A percentile compares a stretch with the other conserved stretches of the same genome.
phyloP scores from a whole-genome alignment of 2,797 vertebrate genomes.

The Periparus ater region DNA sequence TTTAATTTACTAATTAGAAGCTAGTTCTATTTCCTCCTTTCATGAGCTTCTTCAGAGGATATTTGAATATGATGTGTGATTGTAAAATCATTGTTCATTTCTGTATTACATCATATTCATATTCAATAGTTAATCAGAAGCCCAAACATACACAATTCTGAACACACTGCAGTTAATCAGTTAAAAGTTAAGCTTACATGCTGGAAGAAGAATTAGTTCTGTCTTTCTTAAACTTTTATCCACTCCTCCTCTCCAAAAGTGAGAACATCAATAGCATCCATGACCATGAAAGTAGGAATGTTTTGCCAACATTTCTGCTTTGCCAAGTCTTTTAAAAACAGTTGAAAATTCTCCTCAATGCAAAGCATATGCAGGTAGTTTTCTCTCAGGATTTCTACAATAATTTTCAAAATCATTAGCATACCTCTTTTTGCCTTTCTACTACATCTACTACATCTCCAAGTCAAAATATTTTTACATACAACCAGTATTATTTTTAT shows the following conservation, averaged over 20 bases:
- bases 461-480: neutral
- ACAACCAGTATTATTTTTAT: neutral
- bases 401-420: neutral
- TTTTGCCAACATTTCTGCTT: neutral
- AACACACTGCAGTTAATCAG: neutral
- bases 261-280: neutral
- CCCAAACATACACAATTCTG: neutral
- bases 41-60: neutral
- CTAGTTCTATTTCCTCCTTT: neutral
- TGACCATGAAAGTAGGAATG: neutral
- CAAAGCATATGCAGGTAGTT: neutral
- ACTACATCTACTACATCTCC: neutral
- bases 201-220: neutral
- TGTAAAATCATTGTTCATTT: neutral
- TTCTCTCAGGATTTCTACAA: neutral
- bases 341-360: neutral
- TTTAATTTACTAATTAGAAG: neutral
- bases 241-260: neutral
- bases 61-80: neutral
- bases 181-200: neutral
- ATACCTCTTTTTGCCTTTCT: neutral
- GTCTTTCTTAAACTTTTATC: neutral
- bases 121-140: neutral
- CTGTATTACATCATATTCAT: neutral
- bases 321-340: neutral